These are phyloP conservation scores for Drosophila monieri DNA, from an alignment of 2,888 invertebrate species.

Conservation along the genomic window DNA sequence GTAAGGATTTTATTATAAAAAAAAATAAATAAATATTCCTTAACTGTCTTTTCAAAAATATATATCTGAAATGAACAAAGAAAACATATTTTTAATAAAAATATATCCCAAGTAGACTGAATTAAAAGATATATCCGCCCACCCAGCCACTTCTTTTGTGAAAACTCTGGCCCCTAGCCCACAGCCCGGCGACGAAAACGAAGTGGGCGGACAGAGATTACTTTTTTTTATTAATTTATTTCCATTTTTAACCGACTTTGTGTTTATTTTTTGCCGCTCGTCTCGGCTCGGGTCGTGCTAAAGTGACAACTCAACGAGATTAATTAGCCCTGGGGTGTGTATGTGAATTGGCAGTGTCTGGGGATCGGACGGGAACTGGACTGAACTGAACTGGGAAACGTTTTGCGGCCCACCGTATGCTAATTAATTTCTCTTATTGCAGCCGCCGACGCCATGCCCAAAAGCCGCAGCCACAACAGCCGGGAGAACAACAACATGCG, in stretches of 20 bases:
- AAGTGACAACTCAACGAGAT: constrained; percentile 65
- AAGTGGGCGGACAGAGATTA: constrained; percentile 22
- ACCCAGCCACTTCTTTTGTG: not conserved
- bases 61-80: too few species aligned
- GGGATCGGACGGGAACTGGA: constrained; percentile 6
- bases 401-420: constrained; percentile 49
- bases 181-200: not conserved
- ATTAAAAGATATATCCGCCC: not conserved
- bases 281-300: constrained; percentile 25
- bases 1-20: too few species aligned
- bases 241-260: constrained; percentile 28
- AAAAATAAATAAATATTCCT: too few species aligned
- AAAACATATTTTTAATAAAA: too few species aligned
- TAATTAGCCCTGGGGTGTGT: constrained; percentile 35
- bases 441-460: constrained; percentile 55
- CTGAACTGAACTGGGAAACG: constrained; percentile 14
- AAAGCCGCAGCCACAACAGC: constrained; percentile 26
- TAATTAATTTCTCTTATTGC: constrained; percentile 52
- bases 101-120: too few species aligned
- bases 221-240: constrained; percentile 15
- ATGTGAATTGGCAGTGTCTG: constrained; percentile 61
- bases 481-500: constrained; percentile 47
- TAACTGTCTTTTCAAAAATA: too few species aligned
- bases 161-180: not conserved
- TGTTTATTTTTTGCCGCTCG: constrained; percentile 19